Base-by-base conservation (phyloP, 2,888 invertebrate species). In the Spisula subtruncata region DNA sequence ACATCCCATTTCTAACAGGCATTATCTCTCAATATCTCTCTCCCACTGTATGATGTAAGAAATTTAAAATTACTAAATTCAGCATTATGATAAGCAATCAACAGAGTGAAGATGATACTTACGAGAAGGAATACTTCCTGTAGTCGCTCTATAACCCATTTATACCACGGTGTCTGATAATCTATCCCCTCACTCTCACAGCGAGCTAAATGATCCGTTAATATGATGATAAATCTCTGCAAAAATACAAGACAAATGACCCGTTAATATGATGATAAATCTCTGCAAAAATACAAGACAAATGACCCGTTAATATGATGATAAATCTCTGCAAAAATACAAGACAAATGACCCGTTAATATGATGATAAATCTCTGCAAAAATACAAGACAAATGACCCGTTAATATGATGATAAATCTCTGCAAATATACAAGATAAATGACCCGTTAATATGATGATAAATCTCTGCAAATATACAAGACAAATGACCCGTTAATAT, bases 401-500 rank as follows among this genome's bases (percentile, higher is more conserved):
- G 99, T 99, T 93, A 99, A 97, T 94, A 99, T 98, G 98, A 99
- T 99, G 94, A 99, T 99, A 97, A 99, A 99, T 90, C 99, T 98
- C 97, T 98, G 96, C 41, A 97, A 96, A 83, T 71, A 85, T 25
- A 48, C 98, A 97, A 86, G 98, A 98, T 95, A 99, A 97, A 97
- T 99, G 99, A 97, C 99, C 99, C 0, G 99, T 99, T 93, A 99
- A 97, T 94, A 99, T 98, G 98, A 99, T 99, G 94, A 99, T 99
- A 97, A 99, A 99, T 90, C 99, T 98, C 97, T 98, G 96, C 41
- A 97, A 96, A 83, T 71, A 85, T 25, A 48, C 98, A 97, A 86
- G 98, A 98, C 95, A 99, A 97, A 97, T 99, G 99, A 97, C 99
- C 99, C 0, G 99, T 99, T 93, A 99, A 97, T 94, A 99, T 98